Evolutionary conservation across 2,113 vertebrate genomes (phyloP).

Genomic region (Pseudolaguvia tuberculata): DNA sequence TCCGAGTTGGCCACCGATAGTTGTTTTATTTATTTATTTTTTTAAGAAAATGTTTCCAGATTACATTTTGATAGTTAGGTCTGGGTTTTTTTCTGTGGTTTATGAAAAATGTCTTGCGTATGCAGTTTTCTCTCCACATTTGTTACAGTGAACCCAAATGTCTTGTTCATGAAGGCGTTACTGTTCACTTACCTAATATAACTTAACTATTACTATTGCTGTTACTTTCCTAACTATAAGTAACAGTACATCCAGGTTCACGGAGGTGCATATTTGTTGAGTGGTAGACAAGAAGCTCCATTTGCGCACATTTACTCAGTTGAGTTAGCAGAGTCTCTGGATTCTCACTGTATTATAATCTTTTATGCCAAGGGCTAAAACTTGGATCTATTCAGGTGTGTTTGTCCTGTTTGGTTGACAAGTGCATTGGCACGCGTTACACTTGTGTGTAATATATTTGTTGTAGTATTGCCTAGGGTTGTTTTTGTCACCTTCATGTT

Average conservation of each 20-base stretch:
- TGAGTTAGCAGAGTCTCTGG: neutral
- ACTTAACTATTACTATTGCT: neutral
- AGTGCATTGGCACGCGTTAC: no score
- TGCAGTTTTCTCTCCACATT: neutral
- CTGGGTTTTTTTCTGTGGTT: constrained; percentile 3
- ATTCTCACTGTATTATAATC: neutral
- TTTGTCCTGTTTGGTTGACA: constrained; percentile 24
- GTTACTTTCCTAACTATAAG: constrained; percentile 25
- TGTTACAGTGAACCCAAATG: neutral
- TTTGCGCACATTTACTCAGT: constrained; percentile 24
- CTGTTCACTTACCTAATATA: neutral
- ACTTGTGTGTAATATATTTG: constrained; percentile 39
- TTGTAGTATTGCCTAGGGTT: constrained; percentile 42
- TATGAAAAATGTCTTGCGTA: neutral
- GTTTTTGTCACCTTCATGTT: constrained; percentile 38
- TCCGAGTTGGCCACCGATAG: neutral
- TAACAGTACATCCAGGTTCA: constrained; percentile 10
- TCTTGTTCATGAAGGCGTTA: neutral
- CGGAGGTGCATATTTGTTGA: constrained; percentile 23
- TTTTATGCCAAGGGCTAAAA: constrained; percentile 11
- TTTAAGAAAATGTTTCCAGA: neutral
- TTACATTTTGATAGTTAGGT: neutral
- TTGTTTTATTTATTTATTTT: neutral
- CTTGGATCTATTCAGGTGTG: neutral
- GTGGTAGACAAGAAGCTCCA: constrained; percentile 21